Evolutionary conservation across 2,113 vertebrate species (phyloP).

Genomic region (Petaurus breviceps): DNA sequence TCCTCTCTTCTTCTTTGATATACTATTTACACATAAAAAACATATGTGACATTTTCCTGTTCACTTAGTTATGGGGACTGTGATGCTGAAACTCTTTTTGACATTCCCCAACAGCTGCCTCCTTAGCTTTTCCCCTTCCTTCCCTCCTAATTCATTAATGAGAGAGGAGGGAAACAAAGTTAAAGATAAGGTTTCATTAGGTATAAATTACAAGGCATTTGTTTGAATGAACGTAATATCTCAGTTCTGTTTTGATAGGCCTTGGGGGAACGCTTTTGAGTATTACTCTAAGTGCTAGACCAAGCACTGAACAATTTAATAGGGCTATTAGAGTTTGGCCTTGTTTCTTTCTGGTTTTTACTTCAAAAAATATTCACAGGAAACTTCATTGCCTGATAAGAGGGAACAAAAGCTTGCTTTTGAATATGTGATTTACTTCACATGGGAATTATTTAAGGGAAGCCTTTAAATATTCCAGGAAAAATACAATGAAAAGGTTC

Average conservation of each 20-base stretch:
- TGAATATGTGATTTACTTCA: constrained; percentile 37
- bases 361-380: constrained; percentile 63
- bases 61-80: neutral
- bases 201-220: constrained; percentile 72
- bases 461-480: constrained; percentile 14
- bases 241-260: constrained; percentile 65
- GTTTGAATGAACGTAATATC: constrained; percentile 69
- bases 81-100: constrained; percentile 33
- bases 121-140: constrained; percentile 41
- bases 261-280: constrained; percentile 62
- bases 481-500: neutral
- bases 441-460: constrained; percentile 48
- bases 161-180: constrained; percentile 64
- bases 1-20: constrained; percentile 21
- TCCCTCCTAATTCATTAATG: constrained; percentile 62
- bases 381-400: constrained; percentile 48
- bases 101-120: neutral
- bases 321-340: constrained; percentile 52
- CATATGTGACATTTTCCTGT: neutral
- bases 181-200: constrained; percentile 70
- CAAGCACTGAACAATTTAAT: constrained; percentile 60
- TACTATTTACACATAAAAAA: neutral
- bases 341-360: constrained; percentile 56
- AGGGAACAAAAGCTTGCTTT: constrained; percentile 46
- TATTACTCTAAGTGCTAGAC: constrained; percentile 56